Percentiles rank a stretch among this genome's conserved stretches.
Evolutionary conservation across 1,140 invertebrate species (phyloP).

Genomic region (Lethrus apterus): DNA sequence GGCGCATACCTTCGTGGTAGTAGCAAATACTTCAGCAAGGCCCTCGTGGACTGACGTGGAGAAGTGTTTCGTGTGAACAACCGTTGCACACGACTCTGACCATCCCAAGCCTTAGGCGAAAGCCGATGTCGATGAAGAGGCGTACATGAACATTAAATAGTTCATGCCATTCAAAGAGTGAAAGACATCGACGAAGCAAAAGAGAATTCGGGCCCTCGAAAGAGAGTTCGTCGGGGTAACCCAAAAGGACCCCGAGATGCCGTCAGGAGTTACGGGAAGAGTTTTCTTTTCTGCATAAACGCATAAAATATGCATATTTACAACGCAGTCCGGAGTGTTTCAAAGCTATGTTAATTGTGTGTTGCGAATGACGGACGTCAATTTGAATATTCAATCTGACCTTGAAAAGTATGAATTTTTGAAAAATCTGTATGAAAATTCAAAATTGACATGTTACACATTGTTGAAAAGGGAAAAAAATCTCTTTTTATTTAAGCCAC

Average conservation of each 20-base stretch:
- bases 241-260: constrained; percentile 60
- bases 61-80: constrained; percentile 89
- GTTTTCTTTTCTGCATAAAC: constrained; percentile 72
- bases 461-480: too few relatives aligned
- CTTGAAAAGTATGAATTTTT: too few relatives aligned
- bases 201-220: constrained; percentile 59
- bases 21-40: constrained; percentile 83
- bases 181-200: constrained; percentile 47
- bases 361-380: too few relatives aligned
- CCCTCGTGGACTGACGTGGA: constrained; percentile 79
- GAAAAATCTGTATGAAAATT: too few relatives aligned
- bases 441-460: too few relatives aligned
- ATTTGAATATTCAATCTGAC: too few relatives aligned
- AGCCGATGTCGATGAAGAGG: constrained; percentile 53
- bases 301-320: too few relatives aligned
- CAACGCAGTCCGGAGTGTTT: too few relatives aligned
- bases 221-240: constrained; percentile 48
- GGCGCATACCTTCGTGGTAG: constrained; percentile 82
- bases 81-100: constrained; percentile 83
- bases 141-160: constrained; percentile 1
- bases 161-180: too few relatives aligned
- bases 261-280: constrained; percentile 64
- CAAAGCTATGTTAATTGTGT: too few relatives aligned
- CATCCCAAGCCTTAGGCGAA: constrained; percentile 70
- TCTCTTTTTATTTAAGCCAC: too few relatives aligned